Base-by-base conservation (phyloP, 2,797 vertebrate species). In the Sparus aurata region DNA sequence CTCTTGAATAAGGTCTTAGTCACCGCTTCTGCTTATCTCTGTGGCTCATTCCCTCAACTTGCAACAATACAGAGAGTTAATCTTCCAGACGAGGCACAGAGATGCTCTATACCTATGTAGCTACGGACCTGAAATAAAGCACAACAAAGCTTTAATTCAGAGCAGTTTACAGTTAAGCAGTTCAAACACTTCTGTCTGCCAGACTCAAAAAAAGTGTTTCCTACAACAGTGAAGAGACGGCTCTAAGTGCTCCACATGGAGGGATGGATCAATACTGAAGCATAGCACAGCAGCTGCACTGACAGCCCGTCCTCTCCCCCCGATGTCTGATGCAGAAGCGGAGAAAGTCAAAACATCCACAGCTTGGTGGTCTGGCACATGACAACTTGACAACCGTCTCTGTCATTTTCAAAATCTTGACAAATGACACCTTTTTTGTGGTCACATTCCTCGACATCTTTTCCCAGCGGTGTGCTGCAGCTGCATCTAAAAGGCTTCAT, bases 181-280 rank as follows among this genome's bases (percentile, higher is more conserved):
- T 72, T 80, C 74, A 81, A 81, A 83, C 79, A 68, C 46, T 70
- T 69, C 45, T 73, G 59, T 23, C 52, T 70, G 58, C 45, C 27
- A 17, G 50, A 73, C 58, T 38, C 12, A 70, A 63, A 34, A 38
- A 38, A 22, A 2, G 52, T 0, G 62, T 52, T 75, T 67, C 69
- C 25, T 70, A 17, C 61, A 59, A 55, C 69, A 61, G 65, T 47
- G 64, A 62, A n/a, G 73, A 82, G 70, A 84, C 1, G 16, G 52
- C n/a, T n/a, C 69, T 80, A 82, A 87, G 89, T 87, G 79, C 79
- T 72, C 77, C 66, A 58, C 69, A 10, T 43, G 78, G 81, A 78
- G 60, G 74, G 61, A n/a, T 0, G 52, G 79, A 84, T 90, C 83
- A 65, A 80, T 84, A 70, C 46, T 43, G 25, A 60, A 65, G 69